phyloP scores from a whole-genome alignment of 2,888 invertebrate species.

The Synergus japonicus region DNA sequence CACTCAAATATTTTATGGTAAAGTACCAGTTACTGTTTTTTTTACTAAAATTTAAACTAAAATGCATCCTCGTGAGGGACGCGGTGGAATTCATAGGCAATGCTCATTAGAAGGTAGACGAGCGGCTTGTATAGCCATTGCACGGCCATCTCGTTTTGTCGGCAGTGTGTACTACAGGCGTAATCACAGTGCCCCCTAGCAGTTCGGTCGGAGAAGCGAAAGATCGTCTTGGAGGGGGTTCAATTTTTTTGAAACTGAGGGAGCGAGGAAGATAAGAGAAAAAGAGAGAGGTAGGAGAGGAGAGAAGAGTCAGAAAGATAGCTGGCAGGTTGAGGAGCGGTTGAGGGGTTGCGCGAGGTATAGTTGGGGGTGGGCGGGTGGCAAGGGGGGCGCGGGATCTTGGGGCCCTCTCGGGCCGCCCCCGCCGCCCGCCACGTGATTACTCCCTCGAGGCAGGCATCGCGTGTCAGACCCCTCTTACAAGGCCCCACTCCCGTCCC shows the following conservation, averaged over 20 bases:
- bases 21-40: not conserved
- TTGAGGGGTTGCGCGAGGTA: conserved; percentile 49
- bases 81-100: conserved; percentile 46
- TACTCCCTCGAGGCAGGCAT: conserved; percentile 76
- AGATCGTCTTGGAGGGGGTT: conserved; percentile 46
- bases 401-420: conserved; percentile 68
- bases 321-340: conserved; percentile 49
- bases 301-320: conserved; percentile 48
- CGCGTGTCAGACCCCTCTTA: conserved; percentile 77
- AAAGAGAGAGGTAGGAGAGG: conserved; percentile 45
- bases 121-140: conserved; percentile 39
- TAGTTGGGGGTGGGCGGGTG: conserved; percentile 57
- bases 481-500: conserved; percentile 58
- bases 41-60: not conserved
- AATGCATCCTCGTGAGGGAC: not conserved
- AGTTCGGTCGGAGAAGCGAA: conserved; percentile 48
- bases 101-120: conserved; percentile 52
- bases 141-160: conserved; percentile 70
- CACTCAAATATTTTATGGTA: not conserved
- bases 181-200: conserved; percentile 76
- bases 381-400: conserved; percentile 59
- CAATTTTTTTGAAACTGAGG: conserved; percentile 47
- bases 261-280: conserved; percentile 46
- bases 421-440: conserved; percentile 75
- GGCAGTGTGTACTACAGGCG: conserved; percentile 68